Base-by-base conservation (phyloP, 2,888 invertebrate genomes). In the Anoncus sp. region DNA sequence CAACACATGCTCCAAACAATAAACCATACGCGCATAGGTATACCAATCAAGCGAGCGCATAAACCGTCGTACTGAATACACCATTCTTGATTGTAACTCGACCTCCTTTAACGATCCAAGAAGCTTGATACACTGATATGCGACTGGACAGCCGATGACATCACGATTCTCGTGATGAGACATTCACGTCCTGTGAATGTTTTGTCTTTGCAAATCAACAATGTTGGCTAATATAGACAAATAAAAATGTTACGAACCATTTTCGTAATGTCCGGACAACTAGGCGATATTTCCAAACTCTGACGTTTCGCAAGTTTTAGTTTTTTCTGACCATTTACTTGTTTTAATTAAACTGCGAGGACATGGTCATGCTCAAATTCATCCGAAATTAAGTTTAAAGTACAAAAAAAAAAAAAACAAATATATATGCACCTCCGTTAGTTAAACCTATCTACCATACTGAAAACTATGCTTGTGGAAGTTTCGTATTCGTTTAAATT, bases 21-120 rank as follows among this genome's bases (percentile, higher is more conserved):
- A n/a, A n/a, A n/a, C n/a, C n/a, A n/a, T n/a, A n/a, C n/a, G n/a
- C n/a, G n/a, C n/a, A n/a, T n/a, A n/a, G n/a, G n/a, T n/a, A n/a
- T n/a, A n/a, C n/a, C n/a, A n/a, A n/a, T n/a, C n/a, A n/a, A n/a
- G n/a, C n/a, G n/a, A n/a, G n/a, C n/a, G n/a, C n/a, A n/a, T n/a
- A n/a, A n/a, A n/a, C 69, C 80, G 67, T 24, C 3, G 77, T 74
- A 73, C 77, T 70, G 69, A 83, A 78, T 81, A 57, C n/a, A n/a
- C n/a, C n/a, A n/a, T n/a, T n/a, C n/a, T 84, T 82, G 83, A 83
- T 82, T 78, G 81, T 81, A 79, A 80, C 79, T n/a, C 72, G 80
- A 79, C 51, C 65, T 31, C 7, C 43, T n/a, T n/a, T 43, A 43
- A 60, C n/a, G 24, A n/a, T 40, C 43, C 24, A 20, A 24, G 24